Evolutionary conservation across 2,113 vertebrate genomes (phyloP).

Genomic region (Odocoileus virginianus): DNA sequence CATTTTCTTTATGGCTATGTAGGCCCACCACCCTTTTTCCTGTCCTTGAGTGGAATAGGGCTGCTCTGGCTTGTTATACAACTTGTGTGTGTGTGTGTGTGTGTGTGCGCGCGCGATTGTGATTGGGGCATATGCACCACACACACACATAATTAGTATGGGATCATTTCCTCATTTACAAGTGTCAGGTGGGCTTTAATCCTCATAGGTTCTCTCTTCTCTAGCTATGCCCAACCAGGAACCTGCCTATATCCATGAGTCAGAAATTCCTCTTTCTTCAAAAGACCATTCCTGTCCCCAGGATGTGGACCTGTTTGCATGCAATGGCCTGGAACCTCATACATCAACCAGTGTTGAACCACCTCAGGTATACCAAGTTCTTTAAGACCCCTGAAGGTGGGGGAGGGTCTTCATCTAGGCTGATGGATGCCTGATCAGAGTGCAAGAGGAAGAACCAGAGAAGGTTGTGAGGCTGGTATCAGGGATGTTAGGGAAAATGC

Average conservation of each 20-base stretch:
- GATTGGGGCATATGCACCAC: not conserved
- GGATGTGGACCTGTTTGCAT: not conserved
- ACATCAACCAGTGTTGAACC: not conserved
- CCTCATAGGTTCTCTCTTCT: not conserved
- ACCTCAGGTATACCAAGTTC: conserved; percentile 44
- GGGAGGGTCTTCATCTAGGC: not conserved
- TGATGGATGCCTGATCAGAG: not conserved
- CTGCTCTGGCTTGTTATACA: not conserved
- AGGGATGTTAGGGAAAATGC: not conserved
- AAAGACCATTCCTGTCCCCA: conserved; percentile 13
- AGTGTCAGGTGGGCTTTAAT: not conserved
- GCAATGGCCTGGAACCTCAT: not conserved
- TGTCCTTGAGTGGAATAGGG: not conserved
- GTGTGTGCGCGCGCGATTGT: not conserved
- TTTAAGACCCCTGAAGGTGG: not conserved
- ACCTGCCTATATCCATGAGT: not conserved
- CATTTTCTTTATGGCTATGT: not conserved
- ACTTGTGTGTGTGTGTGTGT: not conserved
- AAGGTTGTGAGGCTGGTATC: not conserved
- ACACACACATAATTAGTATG: not conserved
- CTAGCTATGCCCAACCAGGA: conserved; percentile 19
- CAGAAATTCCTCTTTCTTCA: conserved; percentile 1
- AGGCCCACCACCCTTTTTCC: not conserved
- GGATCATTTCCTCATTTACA: not conserved
- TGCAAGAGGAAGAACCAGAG: not conserved